phyloP scores from a whole-genome alignment of 1,140 invertebrate genomes.

The Bombyx mandarina region DNA sequence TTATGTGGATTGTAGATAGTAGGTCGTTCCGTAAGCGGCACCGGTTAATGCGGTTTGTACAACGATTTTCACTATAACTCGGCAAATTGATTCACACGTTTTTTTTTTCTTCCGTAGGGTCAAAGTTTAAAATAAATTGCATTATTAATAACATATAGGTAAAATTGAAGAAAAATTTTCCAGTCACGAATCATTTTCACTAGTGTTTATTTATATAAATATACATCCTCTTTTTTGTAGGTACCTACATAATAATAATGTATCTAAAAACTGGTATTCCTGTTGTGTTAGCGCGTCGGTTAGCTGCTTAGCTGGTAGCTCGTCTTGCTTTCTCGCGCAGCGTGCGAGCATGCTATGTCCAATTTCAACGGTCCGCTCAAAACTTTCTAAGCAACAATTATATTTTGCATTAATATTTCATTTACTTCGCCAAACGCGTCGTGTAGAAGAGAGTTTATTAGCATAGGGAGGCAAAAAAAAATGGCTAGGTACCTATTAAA shows the following conservation, averaged over 20 bases:
- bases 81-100: conserved; percentile 22
- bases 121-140: no score
- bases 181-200: no score
- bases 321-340: conserved; percentile 57
- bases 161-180: no score
- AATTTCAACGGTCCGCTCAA: conserved; percentile 49
- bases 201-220: no score
- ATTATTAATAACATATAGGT: no score
- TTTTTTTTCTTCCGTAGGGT: conserved; percentile 43
- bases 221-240: no score
- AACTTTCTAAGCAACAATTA: conserved; percentile 70
- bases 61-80: conserved; percentile 35
- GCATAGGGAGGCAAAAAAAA: no score
- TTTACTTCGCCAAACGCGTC: conserved; percentile 37
- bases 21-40: conserved; percentile 35
- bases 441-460: no score
- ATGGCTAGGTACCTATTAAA: no score
- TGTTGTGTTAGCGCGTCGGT: conserved; percentile 20
- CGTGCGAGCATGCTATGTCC: conserved; percentile 63
- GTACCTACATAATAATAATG: no score
- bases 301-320: conserved; percentile 1
- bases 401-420: conserved; percentile 66
- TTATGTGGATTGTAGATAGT: conserved; percentile 30
- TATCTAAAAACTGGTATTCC: conserved; percentile 4
- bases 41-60: conserved; percentile 43